phyloP scores from a whole-genome alignment of 2,797 vertebrate species.

The Eulemur coronatus region DNA sequence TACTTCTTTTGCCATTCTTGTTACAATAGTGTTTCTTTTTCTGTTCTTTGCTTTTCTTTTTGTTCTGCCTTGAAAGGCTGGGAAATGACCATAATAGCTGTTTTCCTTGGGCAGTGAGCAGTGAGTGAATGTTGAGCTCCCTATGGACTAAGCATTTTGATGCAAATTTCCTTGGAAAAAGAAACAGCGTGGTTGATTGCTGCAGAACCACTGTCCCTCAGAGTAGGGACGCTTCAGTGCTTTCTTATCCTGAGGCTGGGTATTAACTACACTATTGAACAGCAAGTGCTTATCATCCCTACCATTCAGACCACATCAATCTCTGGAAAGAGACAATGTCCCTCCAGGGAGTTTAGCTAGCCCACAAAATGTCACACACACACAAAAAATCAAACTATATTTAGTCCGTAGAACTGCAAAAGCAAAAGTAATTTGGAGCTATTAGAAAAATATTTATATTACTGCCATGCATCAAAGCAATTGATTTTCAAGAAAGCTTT shows the following conservation, averaged over 20 bases:
- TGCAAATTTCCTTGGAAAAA: constrained; percentile 79
- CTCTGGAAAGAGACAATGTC: constrained; percentile 79
- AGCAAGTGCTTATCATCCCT: constrained; percentile 78
- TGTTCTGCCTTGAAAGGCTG: constrained; percentile 51
- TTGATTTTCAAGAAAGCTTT: constrained; percentile 15
- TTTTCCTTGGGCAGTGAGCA: constrained; percentile 73
- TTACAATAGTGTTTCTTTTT: background rate
- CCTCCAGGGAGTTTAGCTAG: constrained; percentile 76
- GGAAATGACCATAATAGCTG: constrained; percentile 72
- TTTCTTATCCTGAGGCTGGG: constrained; percentile 76
- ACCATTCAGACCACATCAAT: constrained; percentile 78
- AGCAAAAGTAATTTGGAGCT: constrained; percentile 22
- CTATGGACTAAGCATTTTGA: constrained; percentile 62
- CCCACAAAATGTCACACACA: constrained; percentile 69
- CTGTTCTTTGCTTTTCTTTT: constrained; percentile 45
- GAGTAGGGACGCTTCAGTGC: constrained; percentile 76
- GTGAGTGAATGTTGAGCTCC: constrained; percentile 59
- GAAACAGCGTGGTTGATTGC: constrained; percentile 69
- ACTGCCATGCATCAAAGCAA: background rate
- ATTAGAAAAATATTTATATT: constrained; percentile 60
- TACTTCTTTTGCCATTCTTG: background rate
- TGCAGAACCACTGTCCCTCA: constrained; percentile 64
- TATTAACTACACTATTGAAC: constrained; percentile 83
- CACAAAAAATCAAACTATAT: constrained; percentile 67
- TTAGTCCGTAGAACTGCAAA: constrained; percentile 68